Evolutionary conservation across 2,797 vertebrate species (phyloP), one percentile per base, ranked within the genome.

Genomic region (Perodicticus potto): DNA sequence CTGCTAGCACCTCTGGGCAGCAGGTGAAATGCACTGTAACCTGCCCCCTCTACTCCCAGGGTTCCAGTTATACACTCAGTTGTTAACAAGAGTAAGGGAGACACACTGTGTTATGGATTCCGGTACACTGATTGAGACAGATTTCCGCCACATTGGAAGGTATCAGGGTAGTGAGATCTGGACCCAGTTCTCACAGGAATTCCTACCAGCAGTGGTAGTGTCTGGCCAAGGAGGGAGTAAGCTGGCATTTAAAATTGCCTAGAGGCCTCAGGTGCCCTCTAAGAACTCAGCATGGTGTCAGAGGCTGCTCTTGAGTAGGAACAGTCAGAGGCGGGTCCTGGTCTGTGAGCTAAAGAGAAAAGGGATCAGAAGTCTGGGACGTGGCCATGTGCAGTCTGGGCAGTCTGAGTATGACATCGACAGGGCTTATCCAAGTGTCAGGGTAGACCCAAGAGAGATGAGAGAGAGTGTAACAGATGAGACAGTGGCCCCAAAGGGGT

Each of bases 21-120:
- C 57, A 94, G 89, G 91, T 89, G 87, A 95, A 96, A 97, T 97
- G 95, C 92, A 80, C 89, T 97, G 93, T 97, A 85, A 72, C 55
- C 94, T 91, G 96, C 95, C 80, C 97, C 95, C 92, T 97, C 98
- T 97, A 86, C 83, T 96, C 29, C 1, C 12, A 93, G 92, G 86
- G 80, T 87, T 93, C 91, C 91, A 84, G 67, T 97, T 96, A 73
- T 93, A 80, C 89, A 65, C 61, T 93, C 94, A 96, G 95, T 74
- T 83, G 70, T 67, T 97, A 96, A 97, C 5, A 89, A 90, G 85
- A 97, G 81, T 84, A 92, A 97, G 76, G 29, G 14, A 97, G 29
- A 92, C 32, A 97, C 90, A n/a, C 34, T 76, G 13, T 91, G 89
- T 74, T 69, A 67, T 55, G 0, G 0, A 96, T 93, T 86, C 19